Evolutionary conservation across 2,113 vertebrate species (phyloP), one percentile per base, ranked within the genome.

Genomic region (Brachyhypopomus gauderio): DNA sequence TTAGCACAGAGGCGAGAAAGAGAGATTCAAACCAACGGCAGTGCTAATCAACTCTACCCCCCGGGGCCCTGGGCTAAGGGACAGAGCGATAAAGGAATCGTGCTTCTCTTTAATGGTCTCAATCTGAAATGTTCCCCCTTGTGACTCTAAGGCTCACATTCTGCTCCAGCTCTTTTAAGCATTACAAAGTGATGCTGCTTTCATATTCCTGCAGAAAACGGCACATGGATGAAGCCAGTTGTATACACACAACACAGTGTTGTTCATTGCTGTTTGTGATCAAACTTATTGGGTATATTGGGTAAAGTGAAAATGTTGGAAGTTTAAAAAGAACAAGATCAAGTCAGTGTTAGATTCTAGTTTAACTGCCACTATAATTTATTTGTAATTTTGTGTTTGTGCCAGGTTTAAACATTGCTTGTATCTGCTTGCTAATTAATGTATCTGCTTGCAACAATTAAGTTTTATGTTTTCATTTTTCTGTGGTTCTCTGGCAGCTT

Each of bases 31-130:
- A 81, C 71, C 60, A 66, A 66, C 66, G 60, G 72, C 59, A 56
- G 73, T 73, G 41, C 79, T 80, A 64, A 80, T 74, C 70, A 75
- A 75, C 45, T 81, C 45, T 66, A 6, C 25, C 45, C 70, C 69
- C 78, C 72, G 45, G 78, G 69, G 78, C 71, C 48, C 59, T 66
- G 73, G 71, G 60, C 71, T 80, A 74, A 75, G 27, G 66, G 71
- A 75, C 72, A 25, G 73, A 23, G 59, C 66, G 59, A 73, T 73
- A 80, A 80, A 80, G 71, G 56, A 78, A 80, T 64, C 12, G 38
- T 27, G 20, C 60, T 80, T 80, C 79, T 80, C 27, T 62, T 75
- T 81, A 81, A 81, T 75, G 62, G 59, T 62, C 52, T 80, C 36
- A 22, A 80, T 74, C 79, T 74, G 63, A 80, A 80, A 74, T 56